These are phyloP conservation scores for Anarrhichthys ocellatus DNA, from an alignment of 2,113 vertebrate species.

Conservation along the genomic window DNA sequence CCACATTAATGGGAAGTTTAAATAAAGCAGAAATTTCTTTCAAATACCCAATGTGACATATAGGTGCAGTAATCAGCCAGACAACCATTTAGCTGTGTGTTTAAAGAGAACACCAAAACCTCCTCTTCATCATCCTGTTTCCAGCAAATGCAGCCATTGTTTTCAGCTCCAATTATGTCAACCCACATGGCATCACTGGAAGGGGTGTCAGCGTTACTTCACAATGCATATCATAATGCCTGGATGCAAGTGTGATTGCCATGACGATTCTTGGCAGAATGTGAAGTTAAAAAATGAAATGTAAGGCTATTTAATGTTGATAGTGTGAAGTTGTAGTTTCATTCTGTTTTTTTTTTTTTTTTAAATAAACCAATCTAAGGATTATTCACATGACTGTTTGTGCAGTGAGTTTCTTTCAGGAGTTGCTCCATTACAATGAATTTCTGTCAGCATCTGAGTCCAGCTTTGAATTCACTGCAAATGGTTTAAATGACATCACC, in stretches of 20 bases:
- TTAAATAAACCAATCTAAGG: not conserved
- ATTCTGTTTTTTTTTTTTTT: slow-evolving; percentile 22
- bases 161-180: slow-evolving; percentile 38
- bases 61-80: slow-evolving; percentile 24
- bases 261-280: slow-evolving; percentile 37
- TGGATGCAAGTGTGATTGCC: slow-evolving; percentile 45
- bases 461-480: slow-evolving; percentile 60
- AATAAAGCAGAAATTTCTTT: not conserved
- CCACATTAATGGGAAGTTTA: not conserved
- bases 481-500: slow-evolving; percentile 55
- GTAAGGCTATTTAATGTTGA: not conserved
- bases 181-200: slow-evolving; percentile 29
- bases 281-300: not conserved
- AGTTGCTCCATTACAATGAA: slow-evolving; percentile 29
- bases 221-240: slow-evolving; percentile 56
- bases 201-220: slow-evolving; percentile 49
- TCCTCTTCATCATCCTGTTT: slow-evolving; percentile 16
- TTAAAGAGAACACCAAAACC: slow-evolving; percentile 5
- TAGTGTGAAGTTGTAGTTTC: slow-evolving; percentile 9
- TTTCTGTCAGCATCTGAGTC: slow-evolving; percentile 58
- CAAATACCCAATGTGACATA: not conserved
- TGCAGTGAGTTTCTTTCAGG: slow-evolving; percentile 31
- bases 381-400: slow-evolving; percentile 40
- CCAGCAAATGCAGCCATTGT: slow-evolving; percentile 29
- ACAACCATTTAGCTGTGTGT: slow-evolving; percentile 9